Evolutionary conservation across 2,113 vertebrate species (phyloP).

Genomic region (Asarcornis scutulata): DNA sequence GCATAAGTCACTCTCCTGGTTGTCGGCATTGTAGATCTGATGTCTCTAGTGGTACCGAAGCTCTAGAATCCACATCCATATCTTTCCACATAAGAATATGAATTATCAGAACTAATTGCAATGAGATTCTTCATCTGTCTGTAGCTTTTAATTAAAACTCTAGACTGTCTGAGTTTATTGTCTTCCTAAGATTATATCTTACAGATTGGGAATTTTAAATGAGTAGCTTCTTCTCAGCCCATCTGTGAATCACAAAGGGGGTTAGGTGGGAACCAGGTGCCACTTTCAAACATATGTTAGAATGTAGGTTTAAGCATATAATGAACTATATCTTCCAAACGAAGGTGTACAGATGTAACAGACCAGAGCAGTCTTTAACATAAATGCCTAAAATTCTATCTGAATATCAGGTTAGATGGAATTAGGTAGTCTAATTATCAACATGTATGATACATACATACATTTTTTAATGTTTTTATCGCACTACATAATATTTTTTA

Average conservation of each 20-base stretch:
- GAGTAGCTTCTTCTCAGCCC: constrained; percentile 3
- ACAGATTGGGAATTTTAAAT: constrained; percentile 37
- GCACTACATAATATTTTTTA: neutral
- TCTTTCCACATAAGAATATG: neutral
- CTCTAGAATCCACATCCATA: neutral
- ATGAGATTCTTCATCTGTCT: neutral
- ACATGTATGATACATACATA: neutral
- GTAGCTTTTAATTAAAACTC: constrained; percentile 40
- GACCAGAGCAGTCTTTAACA: neutral
- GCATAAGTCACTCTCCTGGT: neutral
- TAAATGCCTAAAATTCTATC: constrained; percentile 15
- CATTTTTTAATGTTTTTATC: neutral
- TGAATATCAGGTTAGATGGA: neutral
- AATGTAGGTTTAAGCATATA: constrained; percentile 4
- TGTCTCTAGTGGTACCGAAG: neutral
- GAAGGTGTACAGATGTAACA: neutral
- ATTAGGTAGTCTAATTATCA: neutral
- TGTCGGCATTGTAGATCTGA: neutral
- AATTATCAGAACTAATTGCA: constrained; percentile 10
- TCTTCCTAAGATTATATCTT: constrained; percentile 8
- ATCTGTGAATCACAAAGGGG: constrained; percentile 42
- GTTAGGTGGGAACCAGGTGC: constrained; percentile 18
- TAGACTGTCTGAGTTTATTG: neutral
- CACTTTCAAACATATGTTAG: constrained; percentile 15
- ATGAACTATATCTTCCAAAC: neutral